Percentiles rank a stretch among this genome's conserved stretches.
Evolutionary conservation across 1,140 invertebrate genomes (phyloP).

Genomic region (Saxidomus purpurata): DNA sequence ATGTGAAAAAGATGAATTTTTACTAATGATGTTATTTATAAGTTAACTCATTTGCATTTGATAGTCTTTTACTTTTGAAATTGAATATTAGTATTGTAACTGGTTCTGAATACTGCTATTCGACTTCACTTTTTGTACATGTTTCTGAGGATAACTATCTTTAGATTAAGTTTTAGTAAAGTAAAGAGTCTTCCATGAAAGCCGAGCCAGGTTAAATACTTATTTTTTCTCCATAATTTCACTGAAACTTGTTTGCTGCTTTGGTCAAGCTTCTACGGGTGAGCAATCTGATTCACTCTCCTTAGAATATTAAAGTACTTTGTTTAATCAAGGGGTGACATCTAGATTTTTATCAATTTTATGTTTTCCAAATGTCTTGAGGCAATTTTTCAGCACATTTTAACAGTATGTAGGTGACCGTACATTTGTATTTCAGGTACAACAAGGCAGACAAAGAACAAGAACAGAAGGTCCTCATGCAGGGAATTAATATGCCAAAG

Average conservation of each 20-base stretch:
- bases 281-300: background rate
- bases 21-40: background rate
- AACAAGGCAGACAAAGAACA: conserved; percentile 11
- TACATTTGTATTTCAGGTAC: background rate
- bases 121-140: background rate
- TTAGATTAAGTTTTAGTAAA: too few species aligned
- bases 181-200: background rate
- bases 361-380: conserved; percentile 25
- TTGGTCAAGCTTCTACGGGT: background rate
- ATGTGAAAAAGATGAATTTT: conserved; percentile 1
- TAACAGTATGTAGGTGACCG: background rate
- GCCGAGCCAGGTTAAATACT: background rate
- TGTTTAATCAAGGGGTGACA: background rate
- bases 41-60: background rate
- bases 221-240: background rate
- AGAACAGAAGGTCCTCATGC: conserved; percentile 40
- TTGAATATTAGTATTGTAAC: background rate
- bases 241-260: background rate
- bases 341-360: conserved; percentile 23
- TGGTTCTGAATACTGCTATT: background rate
- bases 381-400: background rate
- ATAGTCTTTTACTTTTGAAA: conserved; percentile 1
- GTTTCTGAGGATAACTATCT: conserved; percentile 24
- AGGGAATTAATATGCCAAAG: conserved; percentile 36
- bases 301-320: background rate